Conservation (phyloP, 1,140 invertebrate species). For the Drosophila ambigua region DNA sequence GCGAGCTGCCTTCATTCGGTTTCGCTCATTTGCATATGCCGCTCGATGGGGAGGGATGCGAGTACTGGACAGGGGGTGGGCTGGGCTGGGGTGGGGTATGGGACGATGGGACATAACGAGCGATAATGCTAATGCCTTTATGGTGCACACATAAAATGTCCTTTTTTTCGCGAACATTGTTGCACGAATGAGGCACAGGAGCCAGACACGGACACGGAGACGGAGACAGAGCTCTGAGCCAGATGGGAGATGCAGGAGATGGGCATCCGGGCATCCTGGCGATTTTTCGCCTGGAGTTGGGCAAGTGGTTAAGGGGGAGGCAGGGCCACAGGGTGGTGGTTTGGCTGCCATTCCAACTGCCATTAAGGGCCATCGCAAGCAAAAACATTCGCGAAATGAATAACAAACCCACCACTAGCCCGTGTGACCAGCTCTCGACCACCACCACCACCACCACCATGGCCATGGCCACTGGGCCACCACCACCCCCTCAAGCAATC, state of each 20-base stretch:
- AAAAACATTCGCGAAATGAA: slow-evolving; percentile 73
- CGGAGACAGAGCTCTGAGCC: background rate
- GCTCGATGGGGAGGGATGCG: slow-evolving; percentile 25
- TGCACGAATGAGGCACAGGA: slow-evolving; percentile 19
- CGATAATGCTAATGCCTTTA: slow-evolving; percentile 83
- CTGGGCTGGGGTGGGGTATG: background rate
- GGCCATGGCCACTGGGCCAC: slow-evolving; percentile 41
- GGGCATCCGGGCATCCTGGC: slow-evolving; percentile 32
- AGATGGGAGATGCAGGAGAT: slow-evolving; percentile 4
- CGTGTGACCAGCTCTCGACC: slow-evolving; percentile 62
- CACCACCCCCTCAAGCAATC: slow-evolving; percentile 12
- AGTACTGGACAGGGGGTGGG: slow-evolving; percentile 8
- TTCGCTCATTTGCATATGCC: slow-evolving; percentile 77
- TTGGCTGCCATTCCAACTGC: slow-evolving; percentile 34
- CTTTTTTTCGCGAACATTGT: slow-evolving; percentile 78
- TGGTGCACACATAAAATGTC: slow-evolving; percentile 80
- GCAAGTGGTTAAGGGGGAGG: background rate
- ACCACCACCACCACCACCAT: slow-evolving; percentile 25
- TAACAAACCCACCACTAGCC: slow-evolving; percentile 68
- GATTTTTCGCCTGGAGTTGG: background rate
- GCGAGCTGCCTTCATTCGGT: slow-evolving; percentile 22
- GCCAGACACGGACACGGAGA: background rate
- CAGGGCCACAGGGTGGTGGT: slow-evolving; percentile 21
- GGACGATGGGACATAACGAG: slow-evolving; percentile 73
- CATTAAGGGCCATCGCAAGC: no score